Evolutionary conservation across 35 echinoderm and acorn worm genomes (phyloP).

Genomic region (Antedon bifida): DNA sequence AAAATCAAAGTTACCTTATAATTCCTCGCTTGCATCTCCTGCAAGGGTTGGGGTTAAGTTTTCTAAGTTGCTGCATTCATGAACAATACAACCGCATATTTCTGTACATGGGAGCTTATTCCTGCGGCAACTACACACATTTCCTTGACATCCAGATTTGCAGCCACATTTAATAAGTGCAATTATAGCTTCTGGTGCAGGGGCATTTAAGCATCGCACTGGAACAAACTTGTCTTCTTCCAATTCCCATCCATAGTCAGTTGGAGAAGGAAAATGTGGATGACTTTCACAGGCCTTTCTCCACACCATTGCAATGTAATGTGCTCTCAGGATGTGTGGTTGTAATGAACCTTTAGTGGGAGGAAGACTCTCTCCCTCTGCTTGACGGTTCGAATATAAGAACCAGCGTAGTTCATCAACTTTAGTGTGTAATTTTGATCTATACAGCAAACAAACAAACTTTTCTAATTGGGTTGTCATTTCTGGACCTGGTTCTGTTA

Average conservation of each 20-base stretch:
- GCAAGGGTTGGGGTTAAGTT: too few species aligned
- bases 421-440: background rate
- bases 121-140: background rate
- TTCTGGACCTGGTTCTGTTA: background rate
- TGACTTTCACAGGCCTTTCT: slow-evolving; percentile 3
- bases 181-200: background rate
- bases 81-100: background rate
- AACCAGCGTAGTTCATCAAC: slow-evolving; percentile 4
- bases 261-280: background rate
- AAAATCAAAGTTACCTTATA: too few species aligned
- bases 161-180: background rate
- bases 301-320: background rate
- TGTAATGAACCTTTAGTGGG: background rate
- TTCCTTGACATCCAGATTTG: slow-evolving; percentile 1
- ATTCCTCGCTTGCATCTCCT: too few species aligned
- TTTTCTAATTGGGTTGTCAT: slow-evolving; percentile 4
- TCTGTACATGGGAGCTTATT: slow-evolving; percentile 11
- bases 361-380: background rate
- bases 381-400: slow-evolving; percentile 3
- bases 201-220: background rate
- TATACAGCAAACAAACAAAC: background rate
- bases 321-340: background rate
- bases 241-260: slow-evolving; percentile 6
- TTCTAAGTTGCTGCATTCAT: too few species aligned
- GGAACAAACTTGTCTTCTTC: slow-evolving; percentile 1